These are phyloP conservation scores for Spialia ferax DNA, from an alignment of 2,888 invertebrate species.

Conservation along the genomic window DNA sequence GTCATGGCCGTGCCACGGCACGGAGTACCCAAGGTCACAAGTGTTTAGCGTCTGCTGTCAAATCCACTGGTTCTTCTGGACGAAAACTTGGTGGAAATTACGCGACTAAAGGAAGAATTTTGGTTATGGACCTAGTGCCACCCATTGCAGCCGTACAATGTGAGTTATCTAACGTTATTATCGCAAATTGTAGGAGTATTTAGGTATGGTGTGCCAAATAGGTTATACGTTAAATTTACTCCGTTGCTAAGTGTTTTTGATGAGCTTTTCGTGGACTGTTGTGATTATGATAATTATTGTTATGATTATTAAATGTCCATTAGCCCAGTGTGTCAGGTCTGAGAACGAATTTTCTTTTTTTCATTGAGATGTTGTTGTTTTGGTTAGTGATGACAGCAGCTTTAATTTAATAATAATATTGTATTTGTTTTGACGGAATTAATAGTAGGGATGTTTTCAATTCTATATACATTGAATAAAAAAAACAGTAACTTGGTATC, in stretches of 20 bases:
- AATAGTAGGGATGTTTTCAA: no score
- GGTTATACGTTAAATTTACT: no score
- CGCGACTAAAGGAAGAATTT: slow-evolving; percentile 1
- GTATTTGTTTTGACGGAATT: background rate
- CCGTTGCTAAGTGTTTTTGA: slow-evolving; percentile 11
- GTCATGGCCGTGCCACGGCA: slow-evolving; percentile 77
- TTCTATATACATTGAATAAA: no score
- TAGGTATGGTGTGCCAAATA: no score
- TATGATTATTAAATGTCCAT: background rate
- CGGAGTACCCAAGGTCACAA: slow-evolving; percentile 70
- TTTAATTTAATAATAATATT: slow-evolving; percentile 4
- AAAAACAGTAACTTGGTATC: no score
- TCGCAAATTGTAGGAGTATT: no score
- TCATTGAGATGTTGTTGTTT: no score
- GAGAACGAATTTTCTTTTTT: no score
- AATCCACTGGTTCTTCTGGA: slow-evolving; percentile 53
- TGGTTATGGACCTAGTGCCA: slow-evolving; percentile 65
- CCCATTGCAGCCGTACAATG: slow-evolving; percentile 61
- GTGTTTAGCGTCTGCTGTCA: slow-evolving; percentile 64
- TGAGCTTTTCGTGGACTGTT: background rate
- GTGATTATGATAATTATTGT: background rate
- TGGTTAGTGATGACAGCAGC: background rate
- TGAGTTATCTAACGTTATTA: slow-evolving; percentile 43
- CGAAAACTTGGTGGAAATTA: slow-evolving; percentile 39
- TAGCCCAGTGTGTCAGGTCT: no score